Conservation (phyloP, 2,797 vertebrate species). For the Orestias chungarensis region DNA sequence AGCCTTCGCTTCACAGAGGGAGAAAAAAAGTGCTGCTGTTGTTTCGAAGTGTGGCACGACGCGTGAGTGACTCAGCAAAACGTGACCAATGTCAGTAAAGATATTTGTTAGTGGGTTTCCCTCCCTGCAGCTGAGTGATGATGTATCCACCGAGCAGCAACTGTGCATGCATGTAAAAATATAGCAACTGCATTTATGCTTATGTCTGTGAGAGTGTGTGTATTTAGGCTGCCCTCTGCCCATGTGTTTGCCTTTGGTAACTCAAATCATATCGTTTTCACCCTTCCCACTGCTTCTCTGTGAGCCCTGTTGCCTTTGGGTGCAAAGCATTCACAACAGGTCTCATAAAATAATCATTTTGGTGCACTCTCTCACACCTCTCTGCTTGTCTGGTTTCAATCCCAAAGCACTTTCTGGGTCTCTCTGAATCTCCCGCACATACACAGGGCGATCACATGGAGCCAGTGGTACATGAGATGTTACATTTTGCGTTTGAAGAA, state of each 20-base stretch:
- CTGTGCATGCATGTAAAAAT: constrained; percentile 19
- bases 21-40: constrained; percentile 31
- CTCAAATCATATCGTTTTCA: constrained; percentile 56
- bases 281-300: constrained; percentile 30
- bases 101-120: constrained; percentile 39
- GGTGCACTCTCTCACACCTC: constrained; percentile 57
- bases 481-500: neutral
- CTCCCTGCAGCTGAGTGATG: constrained; percentile 32
- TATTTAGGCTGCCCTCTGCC: constrained; percentile 36
- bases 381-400: constrained; percentile 49
- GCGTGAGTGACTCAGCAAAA: constrained; percentile 71
- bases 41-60: constrained; percentile 24
- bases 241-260: constrained; percentile 37
- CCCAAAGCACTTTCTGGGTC: constrained; percentile 47
- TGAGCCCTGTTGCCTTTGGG: constrained; percentile 40
- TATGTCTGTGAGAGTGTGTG: constrained; percentile 13
- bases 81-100: constrained; percentile 60
- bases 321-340: constrained; percentile 53
- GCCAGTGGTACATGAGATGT: constrained; percentile 54
- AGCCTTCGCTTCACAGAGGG: constrained; percentile 9
- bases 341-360: constrained; percentile 74
- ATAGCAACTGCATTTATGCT: constrained; percentile 3
- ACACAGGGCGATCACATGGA: constrained; percentile 61
- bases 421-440: constrained; percentile 32
- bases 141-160: constrained; percentile 14